Conservation (phyloP, 2,888 invertebrate species). For the Xestoiulus laeticollis region DNA sequence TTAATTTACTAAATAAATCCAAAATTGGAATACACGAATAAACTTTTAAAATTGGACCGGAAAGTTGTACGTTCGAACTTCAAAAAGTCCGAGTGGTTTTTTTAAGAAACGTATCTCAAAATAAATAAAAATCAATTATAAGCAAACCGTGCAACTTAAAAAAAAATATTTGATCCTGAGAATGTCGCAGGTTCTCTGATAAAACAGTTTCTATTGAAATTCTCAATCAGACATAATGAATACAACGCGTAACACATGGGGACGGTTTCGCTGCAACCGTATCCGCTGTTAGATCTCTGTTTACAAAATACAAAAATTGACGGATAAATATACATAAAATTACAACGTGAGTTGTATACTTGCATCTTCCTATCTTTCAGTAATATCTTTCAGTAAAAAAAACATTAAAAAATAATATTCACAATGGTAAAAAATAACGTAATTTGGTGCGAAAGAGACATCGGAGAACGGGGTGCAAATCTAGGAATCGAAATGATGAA, state of each 20-base stretch:
- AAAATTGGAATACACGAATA: neutral
- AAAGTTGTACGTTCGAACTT: too few relatives aligned
- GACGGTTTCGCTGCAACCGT: neutral
- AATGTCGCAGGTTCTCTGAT: neutral
- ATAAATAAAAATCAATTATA: neutral
- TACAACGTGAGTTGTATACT: neutral
- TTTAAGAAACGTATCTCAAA: neutral
- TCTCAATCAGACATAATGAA: neutral
- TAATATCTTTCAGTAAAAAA: neutral
- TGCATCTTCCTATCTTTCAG: neutral
- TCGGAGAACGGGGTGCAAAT: neutral
- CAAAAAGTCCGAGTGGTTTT: neutral
- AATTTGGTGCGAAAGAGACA: neutral
- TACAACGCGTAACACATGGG: neutral
- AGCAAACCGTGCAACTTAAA: neutral
- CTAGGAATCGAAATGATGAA: neutral
- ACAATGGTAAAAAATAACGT: neutral
- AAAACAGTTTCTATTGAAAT: neutral
- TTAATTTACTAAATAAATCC: neutral
- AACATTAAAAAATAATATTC: neutral
- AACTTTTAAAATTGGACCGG: neutral
- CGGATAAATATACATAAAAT: neutral
- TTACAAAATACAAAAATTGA: neutral
- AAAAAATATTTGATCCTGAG: conserved; percentile 10
- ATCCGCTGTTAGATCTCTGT: neutral